Base-by-base conservation (phyloP, 2,113 vertebrate genomes). In the Rhabdomys dilectus region DNA sequence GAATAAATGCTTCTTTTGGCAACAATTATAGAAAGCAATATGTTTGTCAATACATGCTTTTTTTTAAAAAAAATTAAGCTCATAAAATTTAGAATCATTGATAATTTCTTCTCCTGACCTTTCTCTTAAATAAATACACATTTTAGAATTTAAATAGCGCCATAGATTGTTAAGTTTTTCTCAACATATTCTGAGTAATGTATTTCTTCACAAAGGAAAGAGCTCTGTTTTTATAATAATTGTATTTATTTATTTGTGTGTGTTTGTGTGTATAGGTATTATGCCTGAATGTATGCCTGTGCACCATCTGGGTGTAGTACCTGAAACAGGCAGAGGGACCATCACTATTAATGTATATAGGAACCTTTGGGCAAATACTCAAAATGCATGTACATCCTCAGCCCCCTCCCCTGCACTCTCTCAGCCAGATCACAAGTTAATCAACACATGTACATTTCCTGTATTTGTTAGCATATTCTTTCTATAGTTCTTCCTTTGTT, bases 311-410 rank as follows among this genome's bases (percentile, higher is more conserved):
- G 36, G 53, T 26, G 1, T 16, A 39, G 80, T 82, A 7, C 36
- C 22, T 60, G 22, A 3, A 60, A 26, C 4, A 1, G 6, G 12
- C 12, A 60, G 80, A 82, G 22, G 36, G 36, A 12, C 19, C 22
- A 60, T 56, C 36, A n/a, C 15, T 56, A 24, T 80, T 96, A 1
- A 1, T n/a, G 12, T 10, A n/a, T 10, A 86, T 21, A 34, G 85
- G n/a, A 22, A 86, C 48, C 12, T 60, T 12, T 36, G 13, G 16
- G 19, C 9, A 58, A 34, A 56, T 36, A 39, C 19, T 15, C 42
- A 0, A 8, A 56, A 31, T 0, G 7, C 0, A 0, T 6, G 13
- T 9, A 39, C 16, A 11, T 11, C 3, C 19, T 2, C 4, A 26
- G 3, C 10, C 2, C 11, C 1, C 24, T 4, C 60, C 3, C 26